These are phyloP conservation scores for Tachina fera DNA, from an alignment of 2,888 invertebrate genomes.

Conservation along the genomic window DNA sequence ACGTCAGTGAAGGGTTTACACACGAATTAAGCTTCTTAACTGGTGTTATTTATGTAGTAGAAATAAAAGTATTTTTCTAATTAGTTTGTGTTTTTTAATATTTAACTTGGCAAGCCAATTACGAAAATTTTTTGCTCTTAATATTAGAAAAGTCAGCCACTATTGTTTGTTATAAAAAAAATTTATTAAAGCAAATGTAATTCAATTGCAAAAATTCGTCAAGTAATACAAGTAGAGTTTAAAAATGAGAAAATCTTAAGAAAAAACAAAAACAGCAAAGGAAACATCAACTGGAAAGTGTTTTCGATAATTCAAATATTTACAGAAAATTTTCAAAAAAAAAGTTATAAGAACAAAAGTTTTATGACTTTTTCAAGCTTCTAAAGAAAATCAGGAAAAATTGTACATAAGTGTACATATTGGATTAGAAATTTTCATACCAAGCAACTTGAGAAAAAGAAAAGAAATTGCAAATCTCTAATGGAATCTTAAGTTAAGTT, in stretches of 20 bases:
- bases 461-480: constrained; percentile 36
- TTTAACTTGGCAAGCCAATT: background rate
- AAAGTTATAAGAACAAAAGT: constrained; percentile 19
- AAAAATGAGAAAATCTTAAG: background rate
- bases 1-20: too few relatives aligned
- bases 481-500: constrained; percentile 64
- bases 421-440: background rate
- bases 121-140: background rate
- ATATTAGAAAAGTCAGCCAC: background rate
- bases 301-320: constrained; percentile 62
- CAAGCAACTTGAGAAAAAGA: background rate
- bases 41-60: too few relatives aligned
- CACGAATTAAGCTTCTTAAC: too few relatives aligned
- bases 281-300: constrained; percentile 34
- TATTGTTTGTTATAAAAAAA: constrained; percentile 7
- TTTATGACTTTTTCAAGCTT: constrained; percentile 4
- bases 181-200: background rate
- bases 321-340: constrained; percentile 32
- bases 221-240: background rate
- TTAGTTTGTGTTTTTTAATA: too few relatives aligned
- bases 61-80: too few relatives aligned
- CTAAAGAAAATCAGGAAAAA: constrained; percentile 9
- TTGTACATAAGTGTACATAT: background rate
- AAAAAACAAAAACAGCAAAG: background rate
- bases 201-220: background rate